Evolutionary conservation across 2,113 vertebrate genomes (phyloP).

Genomic region (Haemorhous mexicanus): DNA sequence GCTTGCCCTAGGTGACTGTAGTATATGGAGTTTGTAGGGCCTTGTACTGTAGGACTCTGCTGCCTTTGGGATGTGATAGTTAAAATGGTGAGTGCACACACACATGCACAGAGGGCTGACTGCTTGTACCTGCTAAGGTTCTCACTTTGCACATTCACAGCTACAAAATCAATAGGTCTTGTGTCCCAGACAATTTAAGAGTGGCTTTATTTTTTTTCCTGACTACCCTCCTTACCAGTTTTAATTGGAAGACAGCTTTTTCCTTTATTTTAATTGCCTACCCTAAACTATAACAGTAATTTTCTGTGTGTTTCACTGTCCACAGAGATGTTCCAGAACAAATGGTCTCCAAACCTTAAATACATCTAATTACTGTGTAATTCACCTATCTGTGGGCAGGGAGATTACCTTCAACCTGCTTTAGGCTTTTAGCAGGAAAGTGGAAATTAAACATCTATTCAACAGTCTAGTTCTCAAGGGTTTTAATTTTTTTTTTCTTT

Average conservation of each 20-base stretch:
- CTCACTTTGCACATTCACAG: background rate
- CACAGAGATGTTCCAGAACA: background rate
- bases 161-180: background rate
- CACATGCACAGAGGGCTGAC: background rate
- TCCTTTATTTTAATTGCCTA: background rate
- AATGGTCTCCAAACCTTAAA: background rate
- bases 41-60: background rate
- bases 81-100: background rate
- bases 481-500: background rate
- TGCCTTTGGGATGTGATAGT: background rate
- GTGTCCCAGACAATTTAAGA: background rate
- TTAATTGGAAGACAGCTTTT: background rate
- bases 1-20: background rate
- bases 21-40: accelerated
- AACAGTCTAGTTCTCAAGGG: background rate
- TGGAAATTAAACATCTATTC: background rate
- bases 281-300: background rate
- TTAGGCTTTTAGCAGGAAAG: background rate
- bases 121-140: background rate
- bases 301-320: background rate
- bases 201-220: background rate
- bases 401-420: background rate
- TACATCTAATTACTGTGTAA: background rate
- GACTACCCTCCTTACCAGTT: background rate
- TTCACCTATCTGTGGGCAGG: background rate